Percentiles rank a stretch among this genome's conserved stretches.
These are phyloP conservation scores for Rhyacichthys aspro DNA, from an alignment of 2,797 vertebrate species.

Conservation along the genomic window DNA sequence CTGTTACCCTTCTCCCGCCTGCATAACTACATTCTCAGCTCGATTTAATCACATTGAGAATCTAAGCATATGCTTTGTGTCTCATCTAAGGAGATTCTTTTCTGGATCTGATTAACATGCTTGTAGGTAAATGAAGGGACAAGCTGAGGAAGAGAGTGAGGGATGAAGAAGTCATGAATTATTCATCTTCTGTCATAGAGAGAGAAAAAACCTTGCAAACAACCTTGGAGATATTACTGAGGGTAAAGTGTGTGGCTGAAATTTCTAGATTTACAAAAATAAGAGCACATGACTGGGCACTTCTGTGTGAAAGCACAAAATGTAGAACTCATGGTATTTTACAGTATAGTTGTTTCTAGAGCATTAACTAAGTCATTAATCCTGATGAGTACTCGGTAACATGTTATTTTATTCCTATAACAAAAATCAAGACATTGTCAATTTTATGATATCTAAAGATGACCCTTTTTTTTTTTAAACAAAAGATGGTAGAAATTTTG, in stretches of 20 bases:
- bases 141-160: conserved; percentile 11
- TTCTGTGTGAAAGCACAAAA: not conserved
- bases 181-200: conserved; percentile 46
- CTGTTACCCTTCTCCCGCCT: not conserved
- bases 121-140: conserved; percentile 29
- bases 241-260: conserved; percentile 13
- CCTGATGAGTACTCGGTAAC: too few relatives aligned
- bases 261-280: conserved; percentile 1
- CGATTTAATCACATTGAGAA: conserved; percentile 25
- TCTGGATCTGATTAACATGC: conserved; percentile 44
- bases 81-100: conserved; percentile 31
- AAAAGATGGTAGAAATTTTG: too few relatives aligned
- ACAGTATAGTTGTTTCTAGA: too few relatives aligned
- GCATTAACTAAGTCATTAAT: too few relatives aligned
- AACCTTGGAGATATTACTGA: conserved; percentile 38
- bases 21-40: conserved; percentile 12
- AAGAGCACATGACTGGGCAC: not conserved
- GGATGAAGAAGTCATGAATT: conserved; percentile 44
- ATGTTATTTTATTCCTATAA: too few relatives aligned
- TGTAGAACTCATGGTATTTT: not conserved
- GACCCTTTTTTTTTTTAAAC: too few relatives aligned
- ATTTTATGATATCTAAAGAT: too few relatives aligned
- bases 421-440: too few relatives aligned
- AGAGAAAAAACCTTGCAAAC: conserved; percentile 28
- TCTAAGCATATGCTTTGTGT: conserved; percentile 42